Base-by-base conservation (phyloP, 2,888 invertebrate species). In the Macaria liturata region DNA sequence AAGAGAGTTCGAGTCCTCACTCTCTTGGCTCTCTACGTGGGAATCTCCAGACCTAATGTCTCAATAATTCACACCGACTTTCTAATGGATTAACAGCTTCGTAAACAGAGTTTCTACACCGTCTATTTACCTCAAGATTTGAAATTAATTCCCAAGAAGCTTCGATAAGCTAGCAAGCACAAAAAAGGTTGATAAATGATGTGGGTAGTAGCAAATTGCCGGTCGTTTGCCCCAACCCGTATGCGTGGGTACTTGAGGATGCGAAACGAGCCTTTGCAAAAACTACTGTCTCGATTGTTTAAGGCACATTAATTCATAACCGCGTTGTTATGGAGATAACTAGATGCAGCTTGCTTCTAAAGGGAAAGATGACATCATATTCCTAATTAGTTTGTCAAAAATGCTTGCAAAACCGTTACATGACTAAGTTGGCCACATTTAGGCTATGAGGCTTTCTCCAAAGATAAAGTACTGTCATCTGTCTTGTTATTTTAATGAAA, bases 161-260 rank as follows among this genome's bases (percentile, higher is more conserved):
- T 20, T 43, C 34, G 30, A 40, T 45, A 51, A 59, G 34, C 37
- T 48, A 46, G 48, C 8, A 44, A 42, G 32, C 40, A 46, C 45
- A 57, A 65, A 66, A 62, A 60, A 67, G 58, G 64, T 59, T 49
- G 46, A 63, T 60, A 62, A 55, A 61, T 52, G 62, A 75, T 78
- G 78, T 78, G 75, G 78, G 76, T 74, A 71, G 83, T 80, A 74
- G 81, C 80, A 68, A 86, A 86, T 81, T 65, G 69, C 59, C 74
- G 87, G 80, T 79, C 80, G 61, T 80, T 83, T 68, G 70, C 78
- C 80, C 67, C 54, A 61, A 62, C 79, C 81, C 75, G 76, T 75
- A 80, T 81, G 76, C 69, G 80, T 83, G 78, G 83, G 64, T n/a
- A 60, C 61, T 64, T 54, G 58, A 66, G 59, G 62, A 65, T 52